These are phyloP conservation scores for Acestrorhynchus altus DNA, from an alignment of 2,797 vertebrate genomes.

Conservation along the genomic window DNA sequence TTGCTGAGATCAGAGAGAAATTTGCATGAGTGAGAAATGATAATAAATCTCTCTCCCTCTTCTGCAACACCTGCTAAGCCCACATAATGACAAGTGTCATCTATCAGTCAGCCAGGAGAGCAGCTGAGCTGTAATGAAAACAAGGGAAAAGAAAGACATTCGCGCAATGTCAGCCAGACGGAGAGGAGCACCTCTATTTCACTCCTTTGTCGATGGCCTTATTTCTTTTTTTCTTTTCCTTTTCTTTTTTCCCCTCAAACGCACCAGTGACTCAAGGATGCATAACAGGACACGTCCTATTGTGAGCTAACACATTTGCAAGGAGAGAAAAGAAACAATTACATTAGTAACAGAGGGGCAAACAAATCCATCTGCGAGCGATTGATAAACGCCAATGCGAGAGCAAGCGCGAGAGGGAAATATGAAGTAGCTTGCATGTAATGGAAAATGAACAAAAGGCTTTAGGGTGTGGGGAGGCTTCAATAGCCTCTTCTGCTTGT, in stretches of 20 bases:
- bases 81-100: slow-evolving; percentile 26
- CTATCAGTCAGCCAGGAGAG: slow-evolving; percentile 17
- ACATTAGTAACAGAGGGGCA: slow-evolving; percentile 38
- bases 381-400: slow-evolving; percentile 45
- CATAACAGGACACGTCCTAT: slow-evolving; percentile 26
- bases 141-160: neutral
- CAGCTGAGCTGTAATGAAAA: slow-evolving; percentile 10
- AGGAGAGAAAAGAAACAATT: slow-evolving; percentile 46
- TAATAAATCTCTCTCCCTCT: slow-evolving; percentile 9
- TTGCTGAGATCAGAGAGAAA: slow-evolving; percentile 22
- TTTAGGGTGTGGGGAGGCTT: slow-evolving; percentile 14
- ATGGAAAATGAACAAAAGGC: slow-evolving; percentile 42
- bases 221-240: neutral
- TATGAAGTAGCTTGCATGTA: slow-evolving; percentile 35
- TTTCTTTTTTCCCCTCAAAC: slow-evolving; percentile 21
- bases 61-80: slow-evolving; percentile 19
- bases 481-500: slow-evolving; percentile 19
- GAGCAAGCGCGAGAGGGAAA: slow-evolving; percentile 29
- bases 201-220: neutral
- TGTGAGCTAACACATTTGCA: slow-evolving; percentile 25
- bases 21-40: slow-evolving; percentile 38
- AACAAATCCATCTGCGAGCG: slow-evolving; percentile 50
- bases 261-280: slow-evolving; percentile 3
- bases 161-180: neutral
- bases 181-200: slow-evolving; percentile 5